Percentiles rank a stretch among this genome's conserved stretches.
phyloP scores from a whole-genome alignment of 2,888 invertebrate species.

The Drosophila borborema region DNA sequence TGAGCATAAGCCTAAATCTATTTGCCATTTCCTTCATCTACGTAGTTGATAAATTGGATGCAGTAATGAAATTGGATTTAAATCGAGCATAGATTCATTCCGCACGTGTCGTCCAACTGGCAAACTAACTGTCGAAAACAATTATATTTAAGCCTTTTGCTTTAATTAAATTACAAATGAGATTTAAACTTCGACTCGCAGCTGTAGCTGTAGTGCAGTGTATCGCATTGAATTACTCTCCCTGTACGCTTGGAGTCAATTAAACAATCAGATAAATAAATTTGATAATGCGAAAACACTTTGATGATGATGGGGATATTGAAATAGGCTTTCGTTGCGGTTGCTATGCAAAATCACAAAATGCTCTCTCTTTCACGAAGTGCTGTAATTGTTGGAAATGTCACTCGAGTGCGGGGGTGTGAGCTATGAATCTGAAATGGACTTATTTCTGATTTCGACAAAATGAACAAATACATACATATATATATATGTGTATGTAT shows the following conservation, averaged over 20 bases:
- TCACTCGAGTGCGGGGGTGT: background rate
- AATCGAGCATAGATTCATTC: too few relatives aligned
- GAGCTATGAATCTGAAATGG: constrained; percentile 1
- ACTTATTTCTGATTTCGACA: constrained; percentile 20
- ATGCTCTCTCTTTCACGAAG: background rate
- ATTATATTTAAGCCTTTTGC: background rate
- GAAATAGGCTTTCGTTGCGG: constrained; percentile 9
- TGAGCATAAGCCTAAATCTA: too few relatives aligned
- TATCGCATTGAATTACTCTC: background rate
- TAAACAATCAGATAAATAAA: background rate
- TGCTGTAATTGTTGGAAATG: constrained; percentile 3
- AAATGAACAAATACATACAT: background rate
- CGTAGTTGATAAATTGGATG: too few relatives aligned
- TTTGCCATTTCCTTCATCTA: too few relatives aligned
- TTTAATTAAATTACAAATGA: background rate
- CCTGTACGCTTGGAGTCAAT: background rate
- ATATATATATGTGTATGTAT: constrained; percentile 16
- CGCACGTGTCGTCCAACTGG: background rate
- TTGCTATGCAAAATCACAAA: constrained; percentile 19
- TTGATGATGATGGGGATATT: background rate
- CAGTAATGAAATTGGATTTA: too few relatives aligned
- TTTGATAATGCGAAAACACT: background rate
- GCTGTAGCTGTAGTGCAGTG: background rate
- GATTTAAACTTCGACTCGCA: background rate
- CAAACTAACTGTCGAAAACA: background rate